A percentile compares a stretch with the other conserved stretches of the same genome.
These are phyloP conservation scores for Galeruca laticollis DNA, from an alignment of 2,888 invertebrate genomes.

Conservation along the genomic window DNA sequence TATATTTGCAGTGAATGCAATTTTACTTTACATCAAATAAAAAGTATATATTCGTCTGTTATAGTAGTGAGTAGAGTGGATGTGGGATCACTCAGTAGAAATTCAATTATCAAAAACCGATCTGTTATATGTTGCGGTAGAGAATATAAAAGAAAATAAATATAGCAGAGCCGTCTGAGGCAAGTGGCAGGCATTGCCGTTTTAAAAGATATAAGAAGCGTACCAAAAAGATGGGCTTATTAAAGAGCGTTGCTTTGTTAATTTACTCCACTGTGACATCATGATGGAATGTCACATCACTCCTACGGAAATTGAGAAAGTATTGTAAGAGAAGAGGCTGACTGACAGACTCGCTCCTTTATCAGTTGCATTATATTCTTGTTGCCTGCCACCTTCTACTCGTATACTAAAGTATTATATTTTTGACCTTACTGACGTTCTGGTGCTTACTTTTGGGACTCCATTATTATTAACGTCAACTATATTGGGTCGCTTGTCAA, in stretches of 20 bases:
- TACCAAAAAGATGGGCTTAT: constrained; percentile 61
- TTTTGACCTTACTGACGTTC: constrained; percentile 51
- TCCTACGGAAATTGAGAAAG: constrained; percentile 66
- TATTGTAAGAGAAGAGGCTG: constrained; percentile 65
- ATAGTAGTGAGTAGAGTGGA: not conserved
- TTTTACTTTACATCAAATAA: no score
- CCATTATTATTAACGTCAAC: constrained; percentile 35
- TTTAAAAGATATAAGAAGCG: constrained; percentile 48
- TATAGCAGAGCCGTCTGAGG: constrained; percentile 38
- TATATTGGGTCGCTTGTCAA: constrained; percentile 36
- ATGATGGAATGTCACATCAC: constrained; percentile 67
- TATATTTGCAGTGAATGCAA: no score
- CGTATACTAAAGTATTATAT: constrained; percentile 61
- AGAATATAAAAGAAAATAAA: constrained; percentile 44
- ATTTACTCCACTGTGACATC: constrained; percentile 66
- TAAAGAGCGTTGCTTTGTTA: constrained; percentile 66
- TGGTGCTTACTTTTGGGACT: constrained; percentile 22
- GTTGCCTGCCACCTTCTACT: constrained; percentile 59
- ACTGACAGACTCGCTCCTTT: constrained; percentile 66
- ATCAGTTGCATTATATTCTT: constrained; percentile 65
- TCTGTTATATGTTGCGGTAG: constrained; percentile 41
- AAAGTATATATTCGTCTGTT: no score
- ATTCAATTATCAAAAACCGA: constrained; percentile 45
- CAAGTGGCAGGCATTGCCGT: constrained; percentile 37
- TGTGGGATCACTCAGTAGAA: constrained; percentile 36